These are phyloP conservation scores for Tamandua tetradactyla DNA, from an alignment of 2,797 vertebrate genomes.

Conservation along the genomic window DNA sequence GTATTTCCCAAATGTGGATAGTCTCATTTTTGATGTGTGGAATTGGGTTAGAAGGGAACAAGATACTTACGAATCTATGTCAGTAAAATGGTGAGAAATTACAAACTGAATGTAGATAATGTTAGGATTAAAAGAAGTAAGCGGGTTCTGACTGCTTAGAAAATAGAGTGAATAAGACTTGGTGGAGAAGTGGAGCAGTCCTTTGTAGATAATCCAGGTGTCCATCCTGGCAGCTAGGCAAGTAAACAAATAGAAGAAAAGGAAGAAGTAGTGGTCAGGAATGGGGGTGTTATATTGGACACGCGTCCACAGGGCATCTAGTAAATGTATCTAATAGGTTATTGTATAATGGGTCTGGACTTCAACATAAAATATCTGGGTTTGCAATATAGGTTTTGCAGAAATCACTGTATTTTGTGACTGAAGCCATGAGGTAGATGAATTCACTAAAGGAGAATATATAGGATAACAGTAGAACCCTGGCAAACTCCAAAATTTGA, in stretches of 20 bases:
- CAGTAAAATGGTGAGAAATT: not conserved
- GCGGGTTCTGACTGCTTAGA: not conserved
- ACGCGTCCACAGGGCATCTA: not conserved
- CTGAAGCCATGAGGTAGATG: not conserved
- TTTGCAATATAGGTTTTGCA: not conserved
- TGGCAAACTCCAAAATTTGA: not conserved
- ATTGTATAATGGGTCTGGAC: not conserved
- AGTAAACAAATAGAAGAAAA: not conserved
- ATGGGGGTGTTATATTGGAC: not conserved
- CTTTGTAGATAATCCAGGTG: not conserved
- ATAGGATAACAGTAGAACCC: not conserved
- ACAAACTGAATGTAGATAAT: not conserved
- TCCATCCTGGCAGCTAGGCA: not conserved
- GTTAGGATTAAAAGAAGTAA: not conserved
- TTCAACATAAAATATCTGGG: not conserved
- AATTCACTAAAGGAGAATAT: not conserved
- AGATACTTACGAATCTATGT: not conserved
- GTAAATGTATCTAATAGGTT: not conserved
- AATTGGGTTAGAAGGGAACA: not conserved
- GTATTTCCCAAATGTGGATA: slow-evolving; percentile 41
- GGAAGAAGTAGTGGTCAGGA: not conserved
- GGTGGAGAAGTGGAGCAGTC: not conserved
- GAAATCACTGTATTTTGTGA: not conserved
- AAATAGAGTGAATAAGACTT: not conserved
- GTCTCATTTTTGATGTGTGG: not conserved